Base-by-base conservation (phyloP, 1,140 invertebrate species). In the Diachasma alloeum region DNA sequence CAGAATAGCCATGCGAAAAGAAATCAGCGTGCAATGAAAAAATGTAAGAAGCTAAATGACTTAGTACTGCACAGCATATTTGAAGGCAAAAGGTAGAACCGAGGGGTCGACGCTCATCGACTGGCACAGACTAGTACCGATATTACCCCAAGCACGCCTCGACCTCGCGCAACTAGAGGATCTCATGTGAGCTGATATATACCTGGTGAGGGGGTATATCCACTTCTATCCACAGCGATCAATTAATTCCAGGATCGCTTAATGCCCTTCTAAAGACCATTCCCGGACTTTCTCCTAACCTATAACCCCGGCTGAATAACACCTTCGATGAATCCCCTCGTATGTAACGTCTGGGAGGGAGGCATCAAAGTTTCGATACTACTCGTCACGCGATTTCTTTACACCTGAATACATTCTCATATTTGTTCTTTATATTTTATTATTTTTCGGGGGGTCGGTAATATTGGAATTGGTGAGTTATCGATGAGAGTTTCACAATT, bases 91-190 rank as follows among this genome's bases (percentile, higher is more conserved):
- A 24, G 37, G 66, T 22, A 68, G 59, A 63, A 63, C 10, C 1
- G 59, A 26, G 59, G 59, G 39, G 17, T 56, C 69, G 70, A 71
- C 63, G 48, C 53, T 63, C 83, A 82, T 87, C 83, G 86, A 83
- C 86, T 88, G 85, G 86, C 83, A 88, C 87, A 81, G 81, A 80
- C 82, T 87, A 87, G 87, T 85, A 88, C 86, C 84, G 81, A 87
- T 88, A 87, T 88, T 87, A 87, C 84, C 83, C 83, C 26, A 82
- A 36, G 48, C 67, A 75, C 74, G 74, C 67, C 75, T 76, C 72
- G 59, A 67, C 72, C 72, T 67, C 73, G 72, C 75, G 82, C 78
- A 79, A 85, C 85, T 76, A 83, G 79, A 84, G 81, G 84, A 81
- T 80, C 84, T 79, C 83, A 88, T 84, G 84, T 86, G 75, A 86